Evolutionary conservation across 2,888 invertebrate genomes (phyloP), one percentile per base, ranked within the genome.

Genomic region (Heliconius erato): DNA sequence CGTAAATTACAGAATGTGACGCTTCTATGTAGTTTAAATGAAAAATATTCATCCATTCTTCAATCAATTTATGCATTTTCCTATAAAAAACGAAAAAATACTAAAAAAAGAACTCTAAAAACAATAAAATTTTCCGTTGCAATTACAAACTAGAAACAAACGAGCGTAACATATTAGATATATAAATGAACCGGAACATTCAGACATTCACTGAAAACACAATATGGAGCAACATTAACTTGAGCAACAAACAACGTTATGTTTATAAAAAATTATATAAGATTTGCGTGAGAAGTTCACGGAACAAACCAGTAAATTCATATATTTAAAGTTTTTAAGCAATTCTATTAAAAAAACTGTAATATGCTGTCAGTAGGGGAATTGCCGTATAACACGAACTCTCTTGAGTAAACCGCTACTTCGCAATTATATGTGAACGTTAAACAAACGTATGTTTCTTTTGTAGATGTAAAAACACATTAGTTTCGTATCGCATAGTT

Each of bases 241-340:
- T 72, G 2, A 32, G 74, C 6, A 83, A 83, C 49, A n/a, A 79
- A 72, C 69, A 71, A 72, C 26, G 44, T 72, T 72, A 67, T 76
- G 35, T 44, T 65, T 72, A 65, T 82, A 80, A 80, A 84, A 28
- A 40, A 40, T 82, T 80, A 80, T 76, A 79, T 84, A 84, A 84
- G 23, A 68, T 67, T 72, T 32, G 82, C 84, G 84, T 84, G 84
- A 79, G 83, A 83, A 79, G 68, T 81, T n/a, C n/a, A 76, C 74
- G 80, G 82, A 84, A 80, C 54, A 59, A 35, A 68, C 40, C 59
- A 67, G 19, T 44, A 63, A 74, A 67, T 26, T 26, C 14, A 26
- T 67, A 82, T 74, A 63, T 79, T 32, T 65, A 63, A 67, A 44
- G 49, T 12, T 67, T 82, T 79, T 82, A 79, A 44, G 82, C 63